These are phyloP conservation scores for Itoplectis maculator DNA, from an alignment of 2,888 invertebrate species.

Conservation along the genomic window DNA sequence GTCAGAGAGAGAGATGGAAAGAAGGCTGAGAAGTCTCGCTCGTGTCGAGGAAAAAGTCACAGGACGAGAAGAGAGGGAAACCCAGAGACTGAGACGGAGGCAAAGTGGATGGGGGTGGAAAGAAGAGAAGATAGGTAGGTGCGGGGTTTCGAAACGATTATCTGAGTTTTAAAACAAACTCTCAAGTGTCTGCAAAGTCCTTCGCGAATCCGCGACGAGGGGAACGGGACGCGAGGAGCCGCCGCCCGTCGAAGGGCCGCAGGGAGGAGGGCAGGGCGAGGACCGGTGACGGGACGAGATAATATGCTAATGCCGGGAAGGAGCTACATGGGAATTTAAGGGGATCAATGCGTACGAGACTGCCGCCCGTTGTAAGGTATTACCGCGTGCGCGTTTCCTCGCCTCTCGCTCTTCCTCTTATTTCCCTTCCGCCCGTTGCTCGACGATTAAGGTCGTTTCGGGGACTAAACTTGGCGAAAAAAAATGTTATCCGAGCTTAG, in stretches of 20 bases:
- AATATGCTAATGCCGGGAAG: slow-evolving; percentile 82
- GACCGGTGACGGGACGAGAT: slow-evolving; percentile 73
- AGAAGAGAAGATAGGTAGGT: slow-evolving; percentile 63
- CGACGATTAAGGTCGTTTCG: not conserved
- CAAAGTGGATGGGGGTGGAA: slow-evolving; percentile 28
- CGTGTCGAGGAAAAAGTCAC: slow-evolving; percentile 49
- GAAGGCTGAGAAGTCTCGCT: slow-evolving; percentile 44
- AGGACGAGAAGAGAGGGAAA: slow-evolving; percentile 45
- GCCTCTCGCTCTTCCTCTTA: not conserved
- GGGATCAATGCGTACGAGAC: slow-evolving; percentile 79
- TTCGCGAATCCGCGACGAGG: slow-evolving; percentile 76
- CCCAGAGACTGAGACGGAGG: slow-evolving; percentile 58
- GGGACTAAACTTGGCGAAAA: not conserved
- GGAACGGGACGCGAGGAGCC: slow-evolving; percentile 45
- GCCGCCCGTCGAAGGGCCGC: slow-evolving; percentile 46
- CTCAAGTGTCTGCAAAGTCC: slow-evolving; percentile 83
- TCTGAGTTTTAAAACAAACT: slow-evolving; percentile 84
- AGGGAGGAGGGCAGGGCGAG: slow-evolving; percentile 55
- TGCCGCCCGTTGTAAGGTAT: slow-evolving; percentile 46
- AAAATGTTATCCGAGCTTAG: not conserved
- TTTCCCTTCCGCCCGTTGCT: not conserved
- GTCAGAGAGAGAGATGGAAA: slow-evolving; percentile 54
- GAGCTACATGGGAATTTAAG: slow-evolving; percentile 82
- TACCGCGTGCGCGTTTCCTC: slow-evolving; percentile 33
- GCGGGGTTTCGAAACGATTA: slow-evolving; percentile 81